Percentiles rank a stretch among this genome's conserved stretches.
Conservation (phyloP, 2,797 vertebrate genomes). For the Pseudochaenichthys georgianus region DNA sequence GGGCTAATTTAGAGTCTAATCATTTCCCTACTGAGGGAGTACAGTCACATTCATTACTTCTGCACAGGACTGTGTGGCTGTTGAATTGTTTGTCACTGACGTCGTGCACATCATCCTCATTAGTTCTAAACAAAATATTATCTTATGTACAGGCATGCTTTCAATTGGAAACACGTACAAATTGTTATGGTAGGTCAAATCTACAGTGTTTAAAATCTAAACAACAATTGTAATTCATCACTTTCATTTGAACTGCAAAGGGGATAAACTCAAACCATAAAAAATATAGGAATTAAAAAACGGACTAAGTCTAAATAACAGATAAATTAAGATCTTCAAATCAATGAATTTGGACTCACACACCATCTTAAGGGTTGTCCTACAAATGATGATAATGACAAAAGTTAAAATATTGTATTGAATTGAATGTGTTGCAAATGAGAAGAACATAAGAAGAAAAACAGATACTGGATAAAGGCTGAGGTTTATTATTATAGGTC, state of each 20-base stretch:
- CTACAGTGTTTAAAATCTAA: neutral
- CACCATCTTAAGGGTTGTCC: neutral
- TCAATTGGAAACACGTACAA: neutral
- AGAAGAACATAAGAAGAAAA: neutral
- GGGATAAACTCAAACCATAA: neutral
- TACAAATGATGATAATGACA: neutral
- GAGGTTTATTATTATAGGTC: slow-evolving; percentile 10
- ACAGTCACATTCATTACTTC: slow-evolving; percentile 24
- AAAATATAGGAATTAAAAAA: neutral
- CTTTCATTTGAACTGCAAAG: slow-evolving; percentile 6
- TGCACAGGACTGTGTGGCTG: slow-evolving; percentile 15
- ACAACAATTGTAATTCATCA: neutral
- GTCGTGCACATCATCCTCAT: neutral
- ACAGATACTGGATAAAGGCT: neutral
- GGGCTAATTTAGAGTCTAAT: slow-evolving; percentile 32
- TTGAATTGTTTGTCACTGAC: neutral
- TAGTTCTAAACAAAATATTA: neutral
- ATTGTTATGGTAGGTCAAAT: neutral
- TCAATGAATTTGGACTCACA: neutral
- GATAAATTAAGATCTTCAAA: neutral
- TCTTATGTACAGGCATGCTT: neutral
- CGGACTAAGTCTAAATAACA: neutral
- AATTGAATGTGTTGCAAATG: neutral
- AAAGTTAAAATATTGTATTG: neutral
- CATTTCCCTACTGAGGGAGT: slow-evolving; percentile 16